Conservation (phyloP, 2,888 invertebrate species). For the Trichopria drosophilae region DNA sequence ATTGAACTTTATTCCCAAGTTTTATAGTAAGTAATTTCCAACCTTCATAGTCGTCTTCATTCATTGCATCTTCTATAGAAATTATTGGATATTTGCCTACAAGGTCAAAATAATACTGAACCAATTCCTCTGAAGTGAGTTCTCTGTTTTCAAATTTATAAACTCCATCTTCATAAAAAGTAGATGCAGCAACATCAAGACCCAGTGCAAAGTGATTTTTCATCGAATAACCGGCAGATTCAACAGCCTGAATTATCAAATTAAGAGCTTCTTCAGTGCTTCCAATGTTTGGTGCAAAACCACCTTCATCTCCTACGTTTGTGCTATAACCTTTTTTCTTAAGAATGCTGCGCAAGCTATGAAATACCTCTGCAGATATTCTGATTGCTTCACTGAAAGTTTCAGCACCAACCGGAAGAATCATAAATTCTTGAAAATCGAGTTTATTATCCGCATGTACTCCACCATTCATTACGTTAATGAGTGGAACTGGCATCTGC, state of each 20-base stretch:
- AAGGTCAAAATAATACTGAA: slow-evolving; percentile 12
- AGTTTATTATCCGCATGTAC: slow-evolving; percentile 17
- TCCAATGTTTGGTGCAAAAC: slow-evolving; percentile 23
- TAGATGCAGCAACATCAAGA: slow-evolving; percentile 21
- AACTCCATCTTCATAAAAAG: slow-evolving; percentile 19
- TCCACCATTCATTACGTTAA: slow-evolving; percentile 20
- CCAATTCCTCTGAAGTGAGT: slow-evolving; percentile 12
- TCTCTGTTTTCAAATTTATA: slow-evolving; percentile 19
- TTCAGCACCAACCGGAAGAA: slow-evolving; percentile 18
- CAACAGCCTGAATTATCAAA: slow-evolving; percentile 15
- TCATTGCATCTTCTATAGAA: slow-evolving; percentile 22
- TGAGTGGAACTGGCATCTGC: slow-evolving; percentile 16
- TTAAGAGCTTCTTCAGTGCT: slow-evolving; percentile 18
- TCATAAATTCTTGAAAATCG: slow-evolving; percentile 23
- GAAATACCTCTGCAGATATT: slow-evolving; percentile 13
- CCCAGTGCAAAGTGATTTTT: slow-evolving; percentile 13
- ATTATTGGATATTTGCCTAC: slow-evolving; percentile 20
- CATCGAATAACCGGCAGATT: slow-evolving; percentile 8
- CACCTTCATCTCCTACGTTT: slow-evolving; percentile 21
- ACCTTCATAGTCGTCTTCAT: slow-evolving; percentile 20
- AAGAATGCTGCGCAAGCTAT: slow-evolving; percentile 14
- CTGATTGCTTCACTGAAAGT: slow-evolving; percentile 14
- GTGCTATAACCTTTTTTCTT: slow-evolving; percentile 16
- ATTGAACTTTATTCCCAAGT: slow-evolving; percentile 19
- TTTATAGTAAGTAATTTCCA: slow-evolving; percentile 19